Base-by-base conservation (phyloP, 2,797 vertebrate genomes). In the Erithacus rubecula region DNA sequence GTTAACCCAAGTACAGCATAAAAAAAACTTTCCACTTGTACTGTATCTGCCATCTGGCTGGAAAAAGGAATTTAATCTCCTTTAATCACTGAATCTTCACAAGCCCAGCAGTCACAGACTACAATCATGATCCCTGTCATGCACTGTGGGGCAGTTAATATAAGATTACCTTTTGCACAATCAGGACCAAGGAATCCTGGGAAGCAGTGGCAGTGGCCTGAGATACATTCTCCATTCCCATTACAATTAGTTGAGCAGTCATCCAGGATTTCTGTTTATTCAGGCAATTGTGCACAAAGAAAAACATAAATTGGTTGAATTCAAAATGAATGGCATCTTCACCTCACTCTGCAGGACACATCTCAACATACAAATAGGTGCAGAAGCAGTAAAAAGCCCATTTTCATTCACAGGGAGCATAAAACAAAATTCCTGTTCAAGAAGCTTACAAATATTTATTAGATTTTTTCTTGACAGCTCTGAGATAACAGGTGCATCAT, bases 241-340 rank as follows among this genome's bases (percentile, higher is more conserved):
- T 99, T 99, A 94, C 99, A 99, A 98, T 99, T 98, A 55, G 99
- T 99, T 65, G 99, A 98, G 94, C 99, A 99, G 89, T 99, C 99
- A 91, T 99, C 99, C 98, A 99, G 98, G 72, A 99, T 98, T 98
- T 99, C 99, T 98, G 80, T 94, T 96, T 87, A 93, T 89, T 85
- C 32, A 93, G 75, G 96, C 41, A 92, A 72, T 86, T 55, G 65
- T 60, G 83, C 78, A 83, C 60, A 94, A 95, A 96, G 64, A 94
- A 95, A 93, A 89, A 94, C 14, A 95, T 39, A 81, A 83, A 90
- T 82, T 46, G 79, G 47, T 12, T 91, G 51, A 84, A 56, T 49
- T 43, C 9, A 14, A 77, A 91, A 55, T 22, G 20, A 74, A 49
- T 15, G 72, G 51, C 68, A 89, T 62, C 55, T 75, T 75, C 91